phyloP scores from a whole-genome alignment of 2,888 invertebrate genomes.

The Chrysodeixis includens region DNA sequence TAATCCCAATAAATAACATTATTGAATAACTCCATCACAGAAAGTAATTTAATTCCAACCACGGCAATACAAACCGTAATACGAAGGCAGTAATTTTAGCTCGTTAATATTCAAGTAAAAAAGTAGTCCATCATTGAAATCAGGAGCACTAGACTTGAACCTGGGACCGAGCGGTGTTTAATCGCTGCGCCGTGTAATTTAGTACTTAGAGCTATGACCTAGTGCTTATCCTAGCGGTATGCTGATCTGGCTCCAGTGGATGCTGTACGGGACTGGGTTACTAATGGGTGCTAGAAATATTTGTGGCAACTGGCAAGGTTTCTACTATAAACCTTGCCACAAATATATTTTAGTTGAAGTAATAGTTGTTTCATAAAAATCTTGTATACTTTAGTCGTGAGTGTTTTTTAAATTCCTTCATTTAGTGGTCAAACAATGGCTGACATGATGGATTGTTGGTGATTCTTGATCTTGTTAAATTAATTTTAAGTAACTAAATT shows the following conservation, averaged over 20 bases:
- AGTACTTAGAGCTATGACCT: slow-evolving; percentile 72
- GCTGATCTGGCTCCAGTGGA: slow-evolving; percentile 68
- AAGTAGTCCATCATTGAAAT: slow-evolving; percentile 52
- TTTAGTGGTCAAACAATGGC: too few species aligned
- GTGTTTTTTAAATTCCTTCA: too few species aligned
- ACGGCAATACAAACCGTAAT: slow-evolving; percentile 5
- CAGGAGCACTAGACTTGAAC: slow-evolving; percentile 66
- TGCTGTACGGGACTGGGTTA: slow-evolving; percentile 17
- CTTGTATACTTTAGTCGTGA: too few species aligned
- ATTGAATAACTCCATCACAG: too few species aligned
- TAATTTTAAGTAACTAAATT: too few species aligned
- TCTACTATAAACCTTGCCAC: too few species aligned
- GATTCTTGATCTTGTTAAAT: too few species aligned
- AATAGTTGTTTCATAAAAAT: too few species aligned
- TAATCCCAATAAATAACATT: too few species aligned
- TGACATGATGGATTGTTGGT: too few species aligned
- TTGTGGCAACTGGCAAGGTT: too few species aligned
- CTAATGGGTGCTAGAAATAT: background rate
- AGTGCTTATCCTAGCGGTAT: slow-evolving; percentile 79
- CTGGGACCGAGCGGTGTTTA: slow-evolving; percentile 54
- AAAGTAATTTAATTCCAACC: background rate
- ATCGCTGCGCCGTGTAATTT: slow-evolving; percentile 70
- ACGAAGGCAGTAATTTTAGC: slow-evolving; percentile 21
- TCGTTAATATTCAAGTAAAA: slow-evolving; percentile 33
- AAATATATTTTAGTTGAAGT: too few species aligned